phyloP scores from a whole-genome alignment of 2,113 vertebrate genomes.

The Colossoma macropomum region DNA sequence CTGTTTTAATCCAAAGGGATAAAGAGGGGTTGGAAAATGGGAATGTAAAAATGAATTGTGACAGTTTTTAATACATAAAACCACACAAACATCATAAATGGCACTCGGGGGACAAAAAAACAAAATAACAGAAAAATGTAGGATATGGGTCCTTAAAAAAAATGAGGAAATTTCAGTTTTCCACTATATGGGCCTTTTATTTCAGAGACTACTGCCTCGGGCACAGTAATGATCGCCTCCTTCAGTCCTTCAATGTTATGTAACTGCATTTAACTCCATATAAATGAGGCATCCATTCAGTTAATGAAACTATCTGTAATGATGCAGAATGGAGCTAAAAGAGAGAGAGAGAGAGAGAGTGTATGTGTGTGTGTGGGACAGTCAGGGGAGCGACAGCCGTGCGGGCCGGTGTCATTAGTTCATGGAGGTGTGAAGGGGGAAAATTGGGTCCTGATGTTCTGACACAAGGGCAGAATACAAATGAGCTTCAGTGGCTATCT shows the following conservation, averaged over 20 bases:
- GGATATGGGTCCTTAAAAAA: no score
- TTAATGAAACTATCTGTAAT: not conserved
- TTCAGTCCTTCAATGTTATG: no score
- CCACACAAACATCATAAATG: no score
- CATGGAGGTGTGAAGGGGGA: conserved; percentile 55
- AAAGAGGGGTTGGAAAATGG: no score
- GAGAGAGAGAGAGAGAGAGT: not conserved
- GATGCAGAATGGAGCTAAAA: not conserved
- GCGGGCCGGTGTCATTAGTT: conserved; percentile 25
- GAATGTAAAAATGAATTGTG: no score
- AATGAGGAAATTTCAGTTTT: no score
- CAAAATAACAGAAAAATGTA: no score
- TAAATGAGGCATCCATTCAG: not conserved
- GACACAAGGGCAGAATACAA: conserved; percentile 56
- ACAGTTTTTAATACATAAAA: no score
- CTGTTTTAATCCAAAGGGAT: no score
- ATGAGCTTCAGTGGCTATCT: conserved; percentile 15
- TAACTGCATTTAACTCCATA: not conserved
- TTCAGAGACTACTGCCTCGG: not conserved
- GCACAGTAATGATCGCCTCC: not conserved
- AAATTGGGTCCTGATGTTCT: conserved; percentile 45
- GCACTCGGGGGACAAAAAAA: no score
- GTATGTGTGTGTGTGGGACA: not conserved
- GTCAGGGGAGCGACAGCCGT: not conserved
- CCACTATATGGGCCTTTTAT: not conserved